Percentiles rank a stretch among this genome's conserved stretches.
Conservation (phyloP, 2,797 vertebrate genomes). For the Gallinago nigripennis region DNA sequence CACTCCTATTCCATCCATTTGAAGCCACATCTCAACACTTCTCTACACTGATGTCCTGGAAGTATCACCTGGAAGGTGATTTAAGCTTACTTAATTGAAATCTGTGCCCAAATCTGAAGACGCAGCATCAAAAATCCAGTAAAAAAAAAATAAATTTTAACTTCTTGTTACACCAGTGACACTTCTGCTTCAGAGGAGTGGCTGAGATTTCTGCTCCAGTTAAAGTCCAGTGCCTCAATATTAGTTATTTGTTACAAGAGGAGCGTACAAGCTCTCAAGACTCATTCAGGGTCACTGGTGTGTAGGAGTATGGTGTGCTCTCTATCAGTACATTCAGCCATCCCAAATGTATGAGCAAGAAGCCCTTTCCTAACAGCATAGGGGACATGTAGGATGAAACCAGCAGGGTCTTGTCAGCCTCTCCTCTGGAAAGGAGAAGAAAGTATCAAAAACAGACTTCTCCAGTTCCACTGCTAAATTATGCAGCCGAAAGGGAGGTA, state of each 20-base stretch:
- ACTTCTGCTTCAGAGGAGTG: neutral
- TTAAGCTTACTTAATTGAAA: neutral
- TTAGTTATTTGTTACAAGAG: neutral
- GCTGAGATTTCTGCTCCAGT: neutral
- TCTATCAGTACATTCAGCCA: neutral
- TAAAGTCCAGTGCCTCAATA: neutral
- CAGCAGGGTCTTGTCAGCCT: neutral
- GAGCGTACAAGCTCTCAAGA: neutral
- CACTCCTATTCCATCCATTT: neutral
- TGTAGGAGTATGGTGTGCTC: rapidly evolving
- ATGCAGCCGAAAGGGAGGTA: neutral
- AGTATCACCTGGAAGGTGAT: neutral
- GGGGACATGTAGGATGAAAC: neutral
- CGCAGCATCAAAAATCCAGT: neutral
- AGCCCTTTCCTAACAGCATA: neutral
- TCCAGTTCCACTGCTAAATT: constrained; percentile 16
- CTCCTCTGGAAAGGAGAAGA: neutral
- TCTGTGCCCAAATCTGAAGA: neutral
- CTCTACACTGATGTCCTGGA: neutral
- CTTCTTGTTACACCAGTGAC: neutral
- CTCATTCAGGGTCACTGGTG: neutral
- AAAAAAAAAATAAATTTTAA: neutral
- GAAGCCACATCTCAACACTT: neutral
- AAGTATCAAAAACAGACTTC: neutral
- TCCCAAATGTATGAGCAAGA: neutral